These are phyloP conservation scores for Oncorhynchus keta DNA, from an alignment of 2,113 vertebrate species.

Conservation along the genomic window DNA sequence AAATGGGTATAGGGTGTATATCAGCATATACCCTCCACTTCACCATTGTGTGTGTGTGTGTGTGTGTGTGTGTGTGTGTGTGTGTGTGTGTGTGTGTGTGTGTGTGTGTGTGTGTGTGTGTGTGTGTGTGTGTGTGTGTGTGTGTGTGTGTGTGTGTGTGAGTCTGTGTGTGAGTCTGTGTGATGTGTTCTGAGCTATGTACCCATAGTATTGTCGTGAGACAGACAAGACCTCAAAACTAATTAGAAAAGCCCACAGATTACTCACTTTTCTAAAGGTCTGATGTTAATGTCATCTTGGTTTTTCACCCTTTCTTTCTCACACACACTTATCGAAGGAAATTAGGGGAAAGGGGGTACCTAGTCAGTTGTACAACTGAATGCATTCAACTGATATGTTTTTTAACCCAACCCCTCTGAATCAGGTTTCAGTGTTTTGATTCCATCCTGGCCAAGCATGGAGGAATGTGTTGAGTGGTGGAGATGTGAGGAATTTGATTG, in stretches of 20 bases:
- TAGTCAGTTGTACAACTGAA: too few relatives aligned
- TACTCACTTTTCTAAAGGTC: conserved; percentile 37
- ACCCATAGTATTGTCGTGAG: conserved; percentile 16
- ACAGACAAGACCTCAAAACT: conserved; percentile 25
- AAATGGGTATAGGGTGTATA: too few relatives aligned
- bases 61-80: too few relatives aligned
- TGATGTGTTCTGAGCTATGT: conserved; percentile 37
- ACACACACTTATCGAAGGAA: conserved; percentile 42
- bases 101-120: too few relatives aligned
- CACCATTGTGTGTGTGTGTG: too few relatives aligned
- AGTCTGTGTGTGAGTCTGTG: too few relatives aligned
- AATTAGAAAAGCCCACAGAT: conserved; percentile 47
- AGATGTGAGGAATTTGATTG: background rate
- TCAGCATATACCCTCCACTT: too few relatives aligned
- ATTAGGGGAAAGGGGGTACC: background rate
- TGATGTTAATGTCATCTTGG: conserved; percentile 16
- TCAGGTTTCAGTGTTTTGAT: conserved; percentile 31
- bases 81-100: too few relatives aligned
- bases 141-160: too few relatives aligned
- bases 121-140: too few relatives aligned
- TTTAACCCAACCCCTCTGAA: too few relatives aligned
- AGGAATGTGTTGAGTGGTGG: conserved; percentile 19
- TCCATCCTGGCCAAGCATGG: conserved; percentile 25
- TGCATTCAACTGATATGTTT: too few relatives aligned
- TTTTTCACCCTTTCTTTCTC: background rate